Base-by-base conservation (phyloP, 2,888 invertebrate species). In the Cephus pulcher region DNA sequence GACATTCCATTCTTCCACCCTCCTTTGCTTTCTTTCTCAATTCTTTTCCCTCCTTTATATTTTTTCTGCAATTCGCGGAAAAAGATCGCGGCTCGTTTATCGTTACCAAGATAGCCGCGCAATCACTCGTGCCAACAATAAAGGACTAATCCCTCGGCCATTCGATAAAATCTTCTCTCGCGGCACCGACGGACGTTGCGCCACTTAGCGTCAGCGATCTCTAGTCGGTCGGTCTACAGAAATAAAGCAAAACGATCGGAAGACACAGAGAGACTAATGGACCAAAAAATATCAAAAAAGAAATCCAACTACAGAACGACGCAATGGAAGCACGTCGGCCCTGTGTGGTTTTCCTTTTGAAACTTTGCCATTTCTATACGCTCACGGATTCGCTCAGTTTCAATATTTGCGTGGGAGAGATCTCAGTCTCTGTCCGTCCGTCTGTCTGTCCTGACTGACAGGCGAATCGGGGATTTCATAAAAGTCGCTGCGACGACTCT, bases 51-150 rank as follows among this genome's bases (percentile, higher is more conserved):
- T 23, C 56, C 6, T 56, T 56, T 6, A 0, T 40, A 35, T 40
- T 40, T 40, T 23, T 1, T 23, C 9, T 56, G 0, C 23, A 56
- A 73, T 80, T 84, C 81, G 80, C 78, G 73, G 77, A 82, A 82
- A 84, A 81, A 83, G 80, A 84, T 80, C 81, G 79, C 81, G 77
- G 81, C 82, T 70, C 86, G 82, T 88, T 88, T 88, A 78, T 83
- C 83, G 82, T 84, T 85, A 23, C 75, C 78, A 77, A 83, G 84
- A 86, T 86, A 84, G 82, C 79, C 76, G 76, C 75, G 85, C 84
- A 87, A 86, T 88, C 87, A 82, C 56, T 83, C 84, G 83, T 80
- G 80, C 83, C 85, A 86, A 88, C 86, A 88, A 83, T 85, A 82
- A 87, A 85, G 81, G 81, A 84, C 80, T 88, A 88, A 88, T 88